These are phyloP conservation scores for Myotis daubentonii DNA, from an alignment of 2,797 vertebrate species.

Conservation along the genomic window DNA sequence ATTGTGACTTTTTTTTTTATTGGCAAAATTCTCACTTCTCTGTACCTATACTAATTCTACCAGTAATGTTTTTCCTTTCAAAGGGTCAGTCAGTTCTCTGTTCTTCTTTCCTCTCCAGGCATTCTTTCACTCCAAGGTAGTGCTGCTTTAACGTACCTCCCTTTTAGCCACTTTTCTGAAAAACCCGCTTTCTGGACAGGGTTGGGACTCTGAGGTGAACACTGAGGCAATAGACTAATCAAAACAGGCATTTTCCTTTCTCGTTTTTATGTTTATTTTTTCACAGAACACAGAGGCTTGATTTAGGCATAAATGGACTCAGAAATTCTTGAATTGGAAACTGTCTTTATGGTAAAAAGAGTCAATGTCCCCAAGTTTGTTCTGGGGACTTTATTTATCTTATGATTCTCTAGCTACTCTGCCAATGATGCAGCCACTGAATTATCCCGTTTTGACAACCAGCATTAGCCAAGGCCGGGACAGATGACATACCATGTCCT, in stretches of 20 bases:
- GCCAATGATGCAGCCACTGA: background rate
- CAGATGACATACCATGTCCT: background rate
- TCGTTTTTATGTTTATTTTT: background rate
- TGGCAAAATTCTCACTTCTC: background rate
- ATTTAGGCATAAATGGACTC: background rate
- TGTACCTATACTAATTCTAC: background rate
- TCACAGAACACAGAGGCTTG: background rate
- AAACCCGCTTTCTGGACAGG: background rate
- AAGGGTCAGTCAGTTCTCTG: background rate
- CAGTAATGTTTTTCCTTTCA: background rate
- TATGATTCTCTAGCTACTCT: background rate
- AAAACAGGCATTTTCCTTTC: background rate
- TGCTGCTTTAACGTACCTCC: background rate
- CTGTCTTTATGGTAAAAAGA: slow-evolving; percentile 27
- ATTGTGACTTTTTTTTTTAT: background rate
- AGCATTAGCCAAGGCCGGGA: background rate
- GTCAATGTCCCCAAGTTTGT: background rate
- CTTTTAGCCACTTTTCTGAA: background rate
- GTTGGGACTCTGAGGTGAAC: background rate
- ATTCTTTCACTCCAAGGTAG: background rate
- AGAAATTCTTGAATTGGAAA: background rate
- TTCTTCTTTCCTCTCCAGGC: background rate
- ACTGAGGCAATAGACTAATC: background rate
- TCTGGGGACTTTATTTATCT: background rate
- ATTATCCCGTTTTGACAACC: background rate